These are phyloP conservation scores for Antitype chi DNA, from an alignment of 2,888 invertebrate species.

Conservation along the genomic window DNA sequence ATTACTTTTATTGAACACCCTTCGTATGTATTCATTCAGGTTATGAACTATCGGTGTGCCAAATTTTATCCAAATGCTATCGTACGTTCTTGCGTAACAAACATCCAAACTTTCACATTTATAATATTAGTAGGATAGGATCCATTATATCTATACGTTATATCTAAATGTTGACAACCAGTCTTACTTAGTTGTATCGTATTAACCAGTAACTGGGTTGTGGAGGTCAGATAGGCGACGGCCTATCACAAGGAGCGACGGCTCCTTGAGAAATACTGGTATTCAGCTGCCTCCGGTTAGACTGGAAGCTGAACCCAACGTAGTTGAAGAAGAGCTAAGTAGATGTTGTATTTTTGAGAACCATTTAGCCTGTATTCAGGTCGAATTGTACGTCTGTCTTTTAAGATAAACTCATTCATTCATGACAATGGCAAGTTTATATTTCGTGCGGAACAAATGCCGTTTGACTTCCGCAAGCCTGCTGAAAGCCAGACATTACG, in stretches of 20 bases:
- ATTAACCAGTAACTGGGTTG: not conserved
- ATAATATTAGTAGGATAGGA: too few relatives aligned
- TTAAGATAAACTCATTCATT: slow-evolving; percentile 28
- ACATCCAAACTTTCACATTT: too few relatives aligned
- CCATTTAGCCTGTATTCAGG: not conserved
- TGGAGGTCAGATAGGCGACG: not conserved
- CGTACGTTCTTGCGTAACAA: too few relatives aligned
- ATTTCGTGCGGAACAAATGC: slow-evolving; percentile 46
- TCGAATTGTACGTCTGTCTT: not conserved
- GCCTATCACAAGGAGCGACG: too few relatives aligned
- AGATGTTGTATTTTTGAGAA: not conserved
- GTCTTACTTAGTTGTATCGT: not conserved
- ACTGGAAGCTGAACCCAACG: not conserved
- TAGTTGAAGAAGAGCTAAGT: too few relatives aligned
- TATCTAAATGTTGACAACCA: not conserved
- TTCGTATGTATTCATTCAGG: too few relatives aligned
- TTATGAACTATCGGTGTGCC: too few relatives aligned
- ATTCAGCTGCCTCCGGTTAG: too few relatives aligned
- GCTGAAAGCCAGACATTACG: slow-evolving; percentile 46
- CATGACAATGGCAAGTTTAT: slow-evolving; percentile 27
- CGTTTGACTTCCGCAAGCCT: slow-evolving; percentile 36
- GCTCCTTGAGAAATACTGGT: not conserved
- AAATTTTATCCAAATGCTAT: too few relatives aligned
- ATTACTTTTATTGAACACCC: too few relatives aligned
- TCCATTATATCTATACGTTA: too few relatives aligned